These are phyloP conservation scores for Drosophila busckii DNA, from an alignment of 1,140 invertebrate genomes.

Conservation along the genomic window DNA sequence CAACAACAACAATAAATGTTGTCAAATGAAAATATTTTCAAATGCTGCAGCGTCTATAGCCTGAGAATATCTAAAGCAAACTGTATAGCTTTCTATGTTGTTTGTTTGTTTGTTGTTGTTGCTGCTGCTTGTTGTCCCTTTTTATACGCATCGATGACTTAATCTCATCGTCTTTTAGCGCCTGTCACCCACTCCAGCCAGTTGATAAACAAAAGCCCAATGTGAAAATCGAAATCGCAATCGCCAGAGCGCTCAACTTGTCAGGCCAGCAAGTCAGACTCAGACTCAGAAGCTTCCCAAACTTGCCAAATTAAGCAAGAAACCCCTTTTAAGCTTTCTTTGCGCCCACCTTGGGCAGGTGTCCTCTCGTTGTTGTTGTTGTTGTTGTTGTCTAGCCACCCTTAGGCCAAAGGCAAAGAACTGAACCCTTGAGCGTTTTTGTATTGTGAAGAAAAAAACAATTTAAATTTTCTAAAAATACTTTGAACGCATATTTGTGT, in stretches of 20 bases:
- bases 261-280: constrained; percentile 4
- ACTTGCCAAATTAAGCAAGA: constrained; percentile 9
- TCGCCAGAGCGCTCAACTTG: constrained; percentile 38
- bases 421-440: constrained; percentile 6
- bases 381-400: constrained; percentile 7
- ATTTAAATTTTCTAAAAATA: constrained; percentile 59
- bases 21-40: constrained; percentile 70
- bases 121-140: constrained; percentile 24
- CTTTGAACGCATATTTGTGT: constrained; percentile 65
- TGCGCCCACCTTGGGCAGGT: no score
- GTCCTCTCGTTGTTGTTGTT: not conserved
- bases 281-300: not conserved
- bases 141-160: constrained; percentile 66
- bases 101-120: constrained; percentile 26
- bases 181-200: constrained; percentile 28
- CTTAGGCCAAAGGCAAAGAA: not conserved
- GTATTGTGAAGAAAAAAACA: not conserved
- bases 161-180: constrained; percentile 66
- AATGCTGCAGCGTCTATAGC: constrained; percentile 22
- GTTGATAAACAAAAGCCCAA: constrained; percentile 28
- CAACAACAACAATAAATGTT: constrained; percentile 43
- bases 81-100: constrained; percentile 6
- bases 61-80: not conserved
- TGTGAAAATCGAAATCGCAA: constrained; percentile 28
- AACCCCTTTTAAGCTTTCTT: constrained; percentile 49